Conservation (phyloP, 2,797 vertebrate species). For the Notoglanidium macrostoma region DNA sequence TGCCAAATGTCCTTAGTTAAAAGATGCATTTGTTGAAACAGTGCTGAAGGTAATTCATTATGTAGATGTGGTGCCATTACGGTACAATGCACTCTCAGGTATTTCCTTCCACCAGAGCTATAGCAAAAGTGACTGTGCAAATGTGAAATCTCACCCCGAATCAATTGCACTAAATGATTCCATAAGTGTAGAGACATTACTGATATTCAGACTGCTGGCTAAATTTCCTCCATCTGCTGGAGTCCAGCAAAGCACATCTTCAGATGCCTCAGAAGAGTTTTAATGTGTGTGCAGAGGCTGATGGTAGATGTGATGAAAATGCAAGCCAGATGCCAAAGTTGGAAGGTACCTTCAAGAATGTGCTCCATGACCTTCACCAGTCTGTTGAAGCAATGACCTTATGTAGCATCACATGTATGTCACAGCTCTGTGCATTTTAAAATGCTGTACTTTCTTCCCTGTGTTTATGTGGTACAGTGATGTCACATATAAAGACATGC, state of each 20-base stretch:
- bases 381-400: neutral
- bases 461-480: neutral
- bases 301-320: constrained; percentile 5
- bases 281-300: neutral
- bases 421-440: neutral
- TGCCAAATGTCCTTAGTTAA: neutral
- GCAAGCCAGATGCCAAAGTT: neutral
- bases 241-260: neutral
- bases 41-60: neutral
- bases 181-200: neutral
- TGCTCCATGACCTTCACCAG: neutral
- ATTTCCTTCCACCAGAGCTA: neutral
- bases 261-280: neutral
- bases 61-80: neutral
- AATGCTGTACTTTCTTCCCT: neutral
- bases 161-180: neutral
- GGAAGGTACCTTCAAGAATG: neutral
- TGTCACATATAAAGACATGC: neutral
- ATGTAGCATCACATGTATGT: neutral
- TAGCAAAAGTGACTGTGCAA: neutral
- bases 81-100: neutral
- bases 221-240: neutral
- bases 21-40: neutral
- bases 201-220: neutral
- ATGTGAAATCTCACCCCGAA: neutral